These are phyloP conservation scores for Choloepus didactylus DNA, from an alignment of 2,797 vertebrate genomes.

Conservation along the genomic window DNA sequence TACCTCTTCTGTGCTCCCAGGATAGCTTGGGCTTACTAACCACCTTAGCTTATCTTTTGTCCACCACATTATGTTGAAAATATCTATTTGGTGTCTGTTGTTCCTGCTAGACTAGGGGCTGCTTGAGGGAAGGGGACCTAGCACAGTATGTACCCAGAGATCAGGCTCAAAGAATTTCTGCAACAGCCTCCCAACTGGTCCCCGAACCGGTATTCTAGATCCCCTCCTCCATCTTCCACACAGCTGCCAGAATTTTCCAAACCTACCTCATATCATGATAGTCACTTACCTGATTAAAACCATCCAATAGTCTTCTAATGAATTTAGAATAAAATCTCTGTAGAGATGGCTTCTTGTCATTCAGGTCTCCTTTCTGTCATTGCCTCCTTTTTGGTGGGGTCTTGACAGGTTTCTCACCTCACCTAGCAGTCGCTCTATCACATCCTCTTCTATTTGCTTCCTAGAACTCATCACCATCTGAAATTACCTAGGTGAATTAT, in stretches of 20 bases:
- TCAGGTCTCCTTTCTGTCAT: neutral
- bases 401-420: neutral
- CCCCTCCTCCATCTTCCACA: neutral
- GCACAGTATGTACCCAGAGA: neutral
- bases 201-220: neutral
- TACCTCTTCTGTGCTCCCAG: neutral
- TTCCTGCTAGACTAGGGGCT: neutral
- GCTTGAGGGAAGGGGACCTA: neutral
- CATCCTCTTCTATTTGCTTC: neutral
- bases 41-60: neutral
- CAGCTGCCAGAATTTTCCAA: neutral
- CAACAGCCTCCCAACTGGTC: neutral
- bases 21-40: neutral
- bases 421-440: accelerated
- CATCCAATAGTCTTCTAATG: neutral
- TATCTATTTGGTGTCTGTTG: neutral
- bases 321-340: neutral
- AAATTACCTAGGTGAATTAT: neutral
- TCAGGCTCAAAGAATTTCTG: neutral
- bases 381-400: neutral
- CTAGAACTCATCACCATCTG: neutral
- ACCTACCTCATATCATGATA: too few species aligned
- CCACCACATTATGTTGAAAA: neutral
- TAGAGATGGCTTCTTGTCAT: neutral
- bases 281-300: neutral